Base-by-base conservation (phyloP, 35 echinoderm and acorn worm species). In the Stichopus chloronotus region DNA sequence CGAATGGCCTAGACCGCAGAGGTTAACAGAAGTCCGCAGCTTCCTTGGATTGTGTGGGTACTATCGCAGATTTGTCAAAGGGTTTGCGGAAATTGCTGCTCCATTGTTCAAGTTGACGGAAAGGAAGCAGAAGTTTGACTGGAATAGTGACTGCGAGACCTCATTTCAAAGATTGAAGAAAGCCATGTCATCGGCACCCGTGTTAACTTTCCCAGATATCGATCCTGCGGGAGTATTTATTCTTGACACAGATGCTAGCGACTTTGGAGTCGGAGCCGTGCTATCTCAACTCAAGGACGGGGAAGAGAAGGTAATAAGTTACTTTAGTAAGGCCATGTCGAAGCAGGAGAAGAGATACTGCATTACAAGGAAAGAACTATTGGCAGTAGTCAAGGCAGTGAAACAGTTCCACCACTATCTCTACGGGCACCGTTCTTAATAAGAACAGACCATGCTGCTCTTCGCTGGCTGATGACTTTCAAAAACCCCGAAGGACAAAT, bases 211-310 rank as follows among this genome's bases (percentile, higher is more conserved):
- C 76, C 95, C 93, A 21, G 53, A n/a, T n/a, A n/a, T n/a, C n/a
- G n/a, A 90, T 14, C 53, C 84, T 8, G 59, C 63, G 12, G 57
- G 30, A 8, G 17, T 61, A 43, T 72, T 92, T 22, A 87, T 97
- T 9, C 58, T 97, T 1, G 93, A 94, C 59, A 94, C 96, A n/a
- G 93, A 96, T 76, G 93, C 95, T 16, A 94, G 93, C 77, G 92
- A 92, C 19, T 60, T 88, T 8, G 93, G 76, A 19, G 55, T 94
- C 22, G 96, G 93, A 3, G 96, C 55, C 30, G 93, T 93, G 2
- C 65, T 94, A 23, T 94, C 96, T 7, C 93, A 94, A 91, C 24
- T 92, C 6, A 90, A 97, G 16, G 84, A 93, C 52, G 96, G 91
- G 72, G n/a, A 90, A 21, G 96, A 94, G 76, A 72, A 71, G 19